phyloP scores from a whole-genome alignment of 2,888 invertebrate species.

The Hirtodrosophila cameraria region DNA sequence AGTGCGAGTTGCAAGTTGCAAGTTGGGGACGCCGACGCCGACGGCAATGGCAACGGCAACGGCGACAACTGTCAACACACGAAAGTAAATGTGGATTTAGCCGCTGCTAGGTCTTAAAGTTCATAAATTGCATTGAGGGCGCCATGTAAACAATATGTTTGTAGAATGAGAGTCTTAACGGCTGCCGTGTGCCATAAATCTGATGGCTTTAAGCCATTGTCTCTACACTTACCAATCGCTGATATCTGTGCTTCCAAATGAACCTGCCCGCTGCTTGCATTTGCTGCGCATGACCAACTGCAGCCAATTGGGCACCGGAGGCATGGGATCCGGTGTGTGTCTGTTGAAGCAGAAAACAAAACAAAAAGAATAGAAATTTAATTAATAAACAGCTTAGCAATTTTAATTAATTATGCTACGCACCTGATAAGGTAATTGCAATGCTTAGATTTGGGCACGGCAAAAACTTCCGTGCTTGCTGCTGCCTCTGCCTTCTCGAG shows the following conservation, averaged over 20 bases:
- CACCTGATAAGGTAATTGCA: constrained; percentile 83
- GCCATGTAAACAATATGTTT: constrained; percentile 75
- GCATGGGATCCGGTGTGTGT: constrained; percentile 82
- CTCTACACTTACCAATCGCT: constrained; percentile 65
- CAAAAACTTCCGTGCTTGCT: constrained; percentile 69
- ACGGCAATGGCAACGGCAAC: constrained; percentile 35
- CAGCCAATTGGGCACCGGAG: constrained; percentile 83
- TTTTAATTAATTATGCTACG: not conserved
- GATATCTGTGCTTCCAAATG: constrained; percentile 41
- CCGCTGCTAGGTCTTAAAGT: constrained; percentile 54
- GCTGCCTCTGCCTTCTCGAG: constrained; percentile 65
- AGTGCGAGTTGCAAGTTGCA: constrained; percentile 39
- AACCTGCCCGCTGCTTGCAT: constrained; percentile 62
- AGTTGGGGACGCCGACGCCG: constrained; percentile 30
- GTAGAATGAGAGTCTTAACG: constrained; percentile 48
- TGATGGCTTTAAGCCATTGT: constrained; percentile 49
- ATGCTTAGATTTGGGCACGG: constrained; percentile 79
- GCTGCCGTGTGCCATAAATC: constrained; percentile 75
- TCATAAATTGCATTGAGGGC: constrained; percentile 70
- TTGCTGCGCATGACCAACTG: constrained; percentile 84
- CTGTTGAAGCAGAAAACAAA: constrained; percentile 55
- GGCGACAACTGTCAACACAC: constrained; percentile 77
- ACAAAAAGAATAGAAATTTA: too few species aligned
- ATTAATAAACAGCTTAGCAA: not conserved
- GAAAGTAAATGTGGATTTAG: constrained; percentile 66